Conservation (phyloP, 1,140 invertebrate species). For the Rhynchophorus ferrugineus region DNA sequence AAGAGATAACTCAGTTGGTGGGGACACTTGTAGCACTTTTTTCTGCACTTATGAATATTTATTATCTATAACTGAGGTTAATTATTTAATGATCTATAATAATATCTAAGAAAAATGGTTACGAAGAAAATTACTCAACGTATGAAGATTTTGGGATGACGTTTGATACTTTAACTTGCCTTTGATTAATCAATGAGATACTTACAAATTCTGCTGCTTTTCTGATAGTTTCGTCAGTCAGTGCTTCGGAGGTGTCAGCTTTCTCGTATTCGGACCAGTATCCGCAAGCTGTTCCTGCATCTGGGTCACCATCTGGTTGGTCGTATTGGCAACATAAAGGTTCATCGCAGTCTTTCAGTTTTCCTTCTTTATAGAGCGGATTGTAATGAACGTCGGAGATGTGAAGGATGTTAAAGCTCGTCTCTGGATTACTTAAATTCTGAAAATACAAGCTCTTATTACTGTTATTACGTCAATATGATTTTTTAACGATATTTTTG, state of each 20-base stretch:
- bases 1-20: too few relatives aligned
- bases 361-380: constrained; percentile 57
- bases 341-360: constrained; percentile 62
- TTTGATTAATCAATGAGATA: too few relatives aligned
- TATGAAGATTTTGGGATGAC: too few relatives aligned
- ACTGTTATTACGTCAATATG: neutral
- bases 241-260: constrained; percentile 52
- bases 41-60: too few relatives aligned
- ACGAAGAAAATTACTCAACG: too few relatives aligned
- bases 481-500: neutral
- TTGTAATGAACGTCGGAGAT: constrained; percentile 79
- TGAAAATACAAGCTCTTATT: constrained; percentile 8
- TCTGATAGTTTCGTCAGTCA: constrained; percentile 24
- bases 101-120: too few relatives aligned
- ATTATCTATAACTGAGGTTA: too few relatives aligned
- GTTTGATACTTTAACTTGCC: too few relatives aligned
- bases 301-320: constrained; percentile 26
- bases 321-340: constrained; percentile 70
- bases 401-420: constrained; percentile 56
- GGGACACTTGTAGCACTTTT: too few relatives aligned
- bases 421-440: constrained; percentile 13
- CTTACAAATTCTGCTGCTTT: constrained; percentile 25
- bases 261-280: constrained; percentile 70
- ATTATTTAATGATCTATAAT: too few relatives aligned
- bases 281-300: constrained; percentile 50